A percentile compares a stretch with the other conserved stretches of the same genome.
phyloP scores from a whole-genome alignment of 2,888 invertebrate genomes.

The Platycheirus albimanus region DNA sequence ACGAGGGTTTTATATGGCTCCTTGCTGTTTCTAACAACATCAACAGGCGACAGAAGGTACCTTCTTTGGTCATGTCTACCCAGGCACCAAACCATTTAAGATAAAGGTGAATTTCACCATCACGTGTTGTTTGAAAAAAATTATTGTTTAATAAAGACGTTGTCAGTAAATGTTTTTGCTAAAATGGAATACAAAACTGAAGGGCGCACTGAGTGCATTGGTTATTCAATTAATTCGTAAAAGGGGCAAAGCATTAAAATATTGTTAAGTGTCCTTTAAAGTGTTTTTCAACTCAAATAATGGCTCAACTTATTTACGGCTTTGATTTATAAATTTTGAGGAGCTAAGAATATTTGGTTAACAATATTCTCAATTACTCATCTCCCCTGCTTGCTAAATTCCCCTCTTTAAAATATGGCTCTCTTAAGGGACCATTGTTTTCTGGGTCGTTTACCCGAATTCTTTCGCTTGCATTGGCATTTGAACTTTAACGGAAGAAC shows the following conservation, averaged over 20 bases:
- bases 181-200: too few relatives aligned
- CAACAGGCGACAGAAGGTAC: constrained; percentile 57
- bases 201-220: too few relatives aligned
- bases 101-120: constrained; percentile 12
- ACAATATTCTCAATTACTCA: too few relatives aligned
- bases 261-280: too few relatives aligned
- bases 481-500: constrained; percentile 45
- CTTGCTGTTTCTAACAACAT: constrained; percentile 28
- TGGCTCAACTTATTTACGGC: too few relatives aligned
- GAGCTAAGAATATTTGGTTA: too few relatives aligned
- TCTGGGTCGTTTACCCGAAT: constrained; percentile 72
- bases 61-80: background rate
- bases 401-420: constrained; percentile 10
- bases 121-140: background rate
- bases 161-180: too few relatives aligned
- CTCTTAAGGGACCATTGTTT: constrained; percentile 51
- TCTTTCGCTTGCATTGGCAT: constrained; percentile 58
- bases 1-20: constrained; percentile 1
- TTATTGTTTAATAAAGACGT: too few relatives aligned
- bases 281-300: too few relatives aligned
- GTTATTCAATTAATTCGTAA: too few relatives aligned
- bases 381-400: background rate
- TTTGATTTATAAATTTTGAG: too few relatives aligned
- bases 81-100: background rate
- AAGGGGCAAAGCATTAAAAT: too few relatives aligned